Base-by-base conservation (phyloP, 2,888 invertebrate genomes). In the Drosophila nigricruria region DNA sequence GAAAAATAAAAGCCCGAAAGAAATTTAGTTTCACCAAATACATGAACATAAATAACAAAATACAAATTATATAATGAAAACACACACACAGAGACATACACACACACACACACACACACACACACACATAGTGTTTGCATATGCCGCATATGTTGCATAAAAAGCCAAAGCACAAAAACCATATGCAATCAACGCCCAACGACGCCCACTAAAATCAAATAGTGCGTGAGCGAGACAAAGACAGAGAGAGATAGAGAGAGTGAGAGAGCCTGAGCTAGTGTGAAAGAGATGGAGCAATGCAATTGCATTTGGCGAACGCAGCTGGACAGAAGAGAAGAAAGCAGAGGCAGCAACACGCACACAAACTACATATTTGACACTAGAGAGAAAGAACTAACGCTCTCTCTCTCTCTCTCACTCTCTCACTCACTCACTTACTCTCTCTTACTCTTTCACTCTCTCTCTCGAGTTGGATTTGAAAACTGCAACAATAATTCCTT, bases 401-500 rank as follows among this genome's bases (percentile, higher is more conserved):
- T 32, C 43, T 25, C 25, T 32, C 23, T 10, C 40, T 40, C 10
- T 40, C 10, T 1, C 40, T 10, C 20, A n/a, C 25, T 56, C 5
- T 2, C 67, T 18, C 50, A 10, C 36, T 38, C 10, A 2, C 40
- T 10, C 20, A n/a, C 25, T 56, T 8, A 5, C 67, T 18, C 50
- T 14, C 36, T 38, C 57, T 34, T 20, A 20, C 25, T 12, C 27
- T 38, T 40, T 34, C 27, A 23, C 18, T 12, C 20, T 32, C 43
- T 27, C 63, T 40, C 58, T 38, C 18, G 14, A 27, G 30, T 71
- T 62, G 72, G 73, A 77, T 69, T 67, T 75, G 40, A 82, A 69
- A 85, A 85, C 72, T 86, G 85, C 85, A 86, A 82, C 85, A 88
- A 85, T 86, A 88, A 85, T 86, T 86, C 85, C 88, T 82, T 73